A percentile compares a stretch with the other conserved stretches of the same genome.
Evolutionary conservation across 2,113 vertebrate genomes (phyloP).

Genomic region (Echinops telfairi): DNA sequence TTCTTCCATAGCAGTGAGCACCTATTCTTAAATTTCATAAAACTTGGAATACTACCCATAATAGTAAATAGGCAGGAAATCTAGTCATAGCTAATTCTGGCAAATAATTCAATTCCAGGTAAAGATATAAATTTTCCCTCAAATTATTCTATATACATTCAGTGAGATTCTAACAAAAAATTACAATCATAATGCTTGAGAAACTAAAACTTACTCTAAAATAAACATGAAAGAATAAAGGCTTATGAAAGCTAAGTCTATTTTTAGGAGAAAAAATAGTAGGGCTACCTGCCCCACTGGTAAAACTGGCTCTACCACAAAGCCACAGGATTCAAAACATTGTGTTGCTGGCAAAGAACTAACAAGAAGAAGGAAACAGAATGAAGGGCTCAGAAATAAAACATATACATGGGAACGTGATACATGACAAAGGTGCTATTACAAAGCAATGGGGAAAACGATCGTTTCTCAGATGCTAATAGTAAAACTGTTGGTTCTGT

Average conservation of each 20-base stretch:
- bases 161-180: constrained; percentile 13
- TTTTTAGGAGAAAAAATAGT: constrained; percentile 41
- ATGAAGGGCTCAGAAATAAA: constrained; percentile 42
- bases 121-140: neutral
- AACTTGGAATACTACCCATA: neutral
- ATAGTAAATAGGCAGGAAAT: neutral
- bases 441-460: neutral
- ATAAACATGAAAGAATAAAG: constrained; percentile 8
- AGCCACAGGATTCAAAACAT: constrained; percentile 63
- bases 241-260: constrained; percentile 19
- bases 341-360: constrained; percentile 6
- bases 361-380: constrained; percentile 18
- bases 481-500: neutral
- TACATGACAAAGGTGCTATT: neutral
- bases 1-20: neutral
- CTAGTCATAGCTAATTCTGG: neutral
- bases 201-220: constrained; percentile 35
- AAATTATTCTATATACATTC: neutral
- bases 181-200: neutral
- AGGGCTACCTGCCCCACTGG: constrained; percentile 36
- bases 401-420: neutral
- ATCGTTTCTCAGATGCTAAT: neutral
- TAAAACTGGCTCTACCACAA: constrained; percentile 63
- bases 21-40: neutral
- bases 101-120: neutral